A percentile compares a stretch with the other conserved stretches of the same genome.
Conservation (phyloP, 2,888 invertebrate species). For the Metellina segmentata region DNA sequence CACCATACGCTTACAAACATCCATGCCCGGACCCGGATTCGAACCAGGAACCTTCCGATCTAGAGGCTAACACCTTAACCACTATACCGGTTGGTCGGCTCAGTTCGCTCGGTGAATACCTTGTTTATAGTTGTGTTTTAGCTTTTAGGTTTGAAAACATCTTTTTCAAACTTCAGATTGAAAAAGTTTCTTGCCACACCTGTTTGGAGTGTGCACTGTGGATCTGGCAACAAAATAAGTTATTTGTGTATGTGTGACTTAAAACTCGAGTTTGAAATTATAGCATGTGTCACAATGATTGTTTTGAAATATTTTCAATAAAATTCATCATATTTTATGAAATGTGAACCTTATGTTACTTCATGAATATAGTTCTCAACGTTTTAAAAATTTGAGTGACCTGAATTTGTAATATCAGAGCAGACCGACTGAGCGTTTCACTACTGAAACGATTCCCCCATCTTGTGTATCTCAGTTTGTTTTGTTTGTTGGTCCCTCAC, state of each 20-base stretch:
- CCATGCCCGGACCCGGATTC: no score
- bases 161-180: no score
- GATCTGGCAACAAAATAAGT: slow-evolving; percentile 54
- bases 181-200: no score
- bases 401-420: neutral
- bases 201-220: no score
- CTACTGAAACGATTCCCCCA: slow-evolving; percentile 8
- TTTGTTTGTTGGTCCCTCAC: neutral
- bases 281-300: slow-evolving; percentile 14
- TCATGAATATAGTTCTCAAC: neutral
- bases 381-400: neutral
- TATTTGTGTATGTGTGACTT: slow-evolving; percentile 67
- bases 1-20: no score
- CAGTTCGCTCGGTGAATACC: no score
- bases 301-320: neutral
- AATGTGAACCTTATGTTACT: neutral
- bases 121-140: no score
- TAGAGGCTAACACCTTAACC: no score
- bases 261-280: slow-evolving; percentile 3
- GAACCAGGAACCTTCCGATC: no score
- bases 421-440: neutral
- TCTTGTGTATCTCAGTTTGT: slow-evolving; percentile 1
- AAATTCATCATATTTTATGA: neutral
- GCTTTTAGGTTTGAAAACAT: no score
- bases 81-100: no score